A percentile compares a stretch with the other conserved stretches of the same genome.
phyloP scores from a whole-genome alignment of 2,113 vertebrate genomes.

The Eidolon helvum region DNA sequence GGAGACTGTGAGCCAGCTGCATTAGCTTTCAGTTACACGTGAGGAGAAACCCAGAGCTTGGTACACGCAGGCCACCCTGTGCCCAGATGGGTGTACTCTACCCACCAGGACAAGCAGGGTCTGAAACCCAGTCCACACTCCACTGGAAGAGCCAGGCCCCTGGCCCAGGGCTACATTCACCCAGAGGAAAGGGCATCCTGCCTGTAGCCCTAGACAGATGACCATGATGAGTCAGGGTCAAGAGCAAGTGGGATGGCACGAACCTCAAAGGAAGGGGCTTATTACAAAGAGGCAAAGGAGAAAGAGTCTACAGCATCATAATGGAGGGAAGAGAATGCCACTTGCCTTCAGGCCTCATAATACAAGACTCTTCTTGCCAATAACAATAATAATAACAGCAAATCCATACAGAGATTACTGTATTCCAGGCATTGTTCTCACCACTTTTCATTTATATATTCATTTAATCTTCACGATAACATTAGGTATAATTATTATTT shows the following conservation, averaged over 20 bases:
- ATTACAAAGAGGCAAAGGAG: background rate
- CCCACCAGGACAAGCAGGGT: background rate
- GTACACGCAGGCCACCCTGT: background rate
- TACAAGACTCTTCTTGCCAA: background rate
- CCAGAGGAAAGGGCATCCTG: background rate
- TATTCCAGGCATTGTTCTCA: background rate
- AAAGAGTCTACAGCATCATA: background rate
- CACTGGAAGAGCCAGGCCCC: background rate
- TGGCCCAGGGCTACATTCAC: background rate
- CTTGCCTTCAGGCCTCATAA: background rate
- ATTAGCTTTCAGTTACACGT: rapidly evolving
- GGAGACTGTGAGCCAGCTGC: background rate
- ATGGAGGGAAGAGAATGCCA: background rate
- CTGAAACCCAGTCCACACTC: background rate
- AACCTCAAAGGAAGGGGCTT: background rate
- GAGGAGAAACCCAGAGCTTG: background rate
- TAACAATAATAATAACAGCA: background rate
- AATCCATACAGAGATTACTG: background rate
- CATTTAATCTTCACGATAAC: background rate
- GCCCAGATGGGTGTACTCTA: background rate
- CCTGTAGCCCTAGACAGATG: background rate
- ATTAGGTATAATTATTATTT: too few species aligned
- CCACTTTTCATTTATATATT: background rate
- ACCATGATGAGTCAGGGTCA: background rate
- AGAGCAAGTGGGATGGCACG: background rate